Conservation (phyloP, 1,140 invertebrate genomes). For the Eubasilissa regina region DNA sequence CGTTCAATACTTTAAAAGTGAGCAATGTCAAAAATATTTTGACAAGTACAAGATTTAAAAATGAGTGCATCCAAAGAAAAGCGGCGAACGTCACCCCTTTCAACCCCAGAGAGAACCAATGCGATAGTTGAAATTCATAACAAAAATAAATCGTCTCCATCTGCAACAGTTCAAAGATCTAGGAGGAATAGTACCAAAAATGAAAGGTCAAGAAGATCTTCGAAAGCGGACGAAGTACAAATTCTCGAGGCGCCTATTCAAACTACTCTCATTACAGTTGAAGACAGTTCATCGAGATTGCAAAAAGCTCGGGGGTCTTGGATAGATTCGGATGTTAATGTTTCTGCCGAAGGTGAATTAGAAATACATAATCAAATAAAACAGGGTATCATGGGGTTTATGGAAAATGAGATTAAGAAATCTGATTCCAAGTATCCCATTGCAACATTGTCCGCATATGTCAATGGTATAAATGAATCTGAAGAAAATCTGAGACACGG, state of each 20-base stretch:
- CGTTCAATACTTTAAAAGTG: constrained; percentile 2
- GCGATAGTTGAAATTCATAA: constrained; percentile 54
- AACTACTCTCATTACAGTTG: constrained; percentile 66
- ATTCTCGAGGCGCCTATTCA: constrained; percentile 66
- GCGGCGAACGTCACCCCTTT: constrained; percentile 47
- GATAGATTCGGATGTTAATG: constrained; percentile 69
- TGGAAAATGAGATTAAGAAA: constrained; percentile 75
- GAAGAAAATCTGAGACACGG: constrained; percentile 67
- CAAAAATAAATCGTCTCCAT: constrained; percentile 48
- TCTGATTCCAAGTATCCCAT: constrained; percentile 69
- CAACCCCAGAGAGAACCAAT: constrained; percentile 45
- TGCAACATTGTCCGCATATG: constrained; percentile 67
- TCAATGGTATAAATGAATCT: constrained; percentile 68
- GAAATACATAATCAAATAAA: constrained; percentile 74
- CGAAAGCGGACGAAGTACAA: constrained; percentile 65
- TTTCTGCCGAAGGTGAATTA: constrained; percentile 73
- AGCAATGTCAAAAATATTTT: constrained; percentile 4
- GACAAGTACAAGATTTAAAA: constrained; percentile 10
- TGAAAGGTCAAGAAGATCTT: constrained; percentile 65
- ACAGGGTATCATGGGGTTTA: constrained; percentile 73
- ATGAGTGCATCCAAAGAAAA: constrained; percentile 51
- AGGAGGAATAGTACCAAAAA: constrained; percentile 43
- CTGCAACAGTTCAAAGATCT: constrained; percentile 11
- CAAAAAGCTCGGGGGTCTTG: constrained; percentile 67
- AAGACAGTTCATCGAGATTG: constrained; percentile 64